Evolutionary conservation across 2,888 invertebrate genomes (phyloP), one percentile per base, ranked within the genome.

Genomic region (Tethea ocularis): DNA sequence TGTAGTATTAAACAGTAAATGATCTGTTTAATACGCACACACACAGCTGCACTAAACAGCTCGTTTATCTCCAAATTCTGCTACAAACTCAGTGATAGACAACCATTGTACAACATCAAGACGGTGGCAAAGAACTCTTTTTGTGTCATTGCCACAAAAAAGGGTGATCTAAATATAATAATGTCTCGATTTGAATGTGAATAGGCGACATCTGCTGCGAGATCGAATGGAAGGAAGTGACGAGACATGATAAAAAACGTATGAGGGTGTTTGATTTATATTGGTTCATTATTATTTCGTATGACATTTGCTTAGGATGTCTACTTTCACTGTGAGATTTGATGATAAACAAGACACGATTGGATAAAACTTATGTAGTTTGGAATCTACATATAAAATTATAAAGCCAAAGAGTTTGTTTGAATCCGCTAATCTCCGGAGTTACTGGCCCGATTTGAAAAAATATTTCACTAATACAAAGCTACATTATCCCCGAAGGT

Each of bases 121-220:
- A 54, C 33, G 54, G 54, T 54, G 54, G 54, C 54, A 54, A 33
- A 33, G 54, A 33, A n/a, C 20, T 29, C 29, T 17, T 54, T 36
- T 54, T 54, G 20, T 54, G 20, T n/a, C 20, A n/a, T 54, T 33
- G 33, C 33, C 33, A 54, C 33, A 13, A 77, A 82, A 83, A 82
- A 81, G 75, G 75, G 75, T 79, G 82, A 88, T 88, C 88, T 86
- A 86, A 87, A 88, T 89, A 88, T 88, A 89, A 89, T 86, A 81
- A 83, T 74, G 74, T 71, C 72, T 74, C 72, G 77, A 88, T 89
- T 89, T 84, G 84, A 86, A 82, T 89, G 80, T 78, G 84, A 87
- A 88, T 84, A 77, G 71, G 64, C 61, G 77, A 80, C 89, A 89
- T 88, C 87, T 88, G 89, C 54, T 24, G 74, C 76, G 75, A 69